phyloP scores from a whole-genome alignment of 35 echinoderm and acorn worm genomes.

The Nesometra sesokonis region DNA sequence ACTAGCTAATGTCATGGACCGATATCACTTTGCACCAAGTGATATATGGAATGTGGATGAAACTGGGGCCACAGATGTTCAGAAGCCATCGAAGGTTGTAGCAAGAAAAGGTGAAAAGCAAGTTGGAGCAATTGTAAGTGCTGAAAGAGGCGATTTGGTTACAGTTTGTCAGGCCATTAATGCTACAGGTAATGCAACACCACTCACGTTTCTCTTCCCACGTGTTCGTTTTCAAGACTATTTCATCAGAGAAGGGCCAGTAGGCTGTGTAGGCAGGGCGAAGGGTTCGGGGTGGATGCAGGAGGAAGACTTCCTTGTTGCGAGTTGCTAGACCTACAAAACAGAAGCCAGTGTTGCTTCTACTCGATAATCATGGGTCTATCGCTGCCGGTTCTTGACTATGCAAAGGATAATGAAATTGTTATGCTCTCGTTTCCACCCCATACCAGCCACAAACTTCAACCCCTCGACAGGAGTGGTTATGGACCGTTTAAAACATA shows the following conservation, averaged over 20 bases:
- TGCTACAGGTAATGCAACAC: background rate
- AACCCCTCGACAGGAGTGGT: constrained; percentile 27
- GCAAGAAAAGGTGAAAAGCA: background rate
- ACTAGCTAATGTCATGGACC: constrained; percentile 4
- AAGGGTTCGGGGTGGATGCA: background rate
- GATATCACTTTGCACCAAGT: background rate
- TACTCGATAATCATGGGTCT: no score
- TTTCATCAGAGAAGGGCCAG: background rate
- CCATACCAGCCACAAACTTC: constrained; percentile 19
- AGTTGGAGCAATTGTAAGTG: background rate
- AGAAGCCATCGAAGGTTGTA: background rate
- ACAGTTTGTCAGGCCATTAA: background rate
- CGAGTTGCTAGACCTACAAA: background rate
- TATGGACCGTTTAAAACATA: constrained; percentile 42
- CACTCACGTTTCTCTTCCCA: background rate
- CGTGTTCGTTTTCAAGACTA: no score
- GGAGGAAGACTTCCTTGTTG: background rate
- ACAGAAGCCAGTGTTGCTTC: background rate
- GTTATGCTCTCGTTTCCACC: constrained; percentile 21
- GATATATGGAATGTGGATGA: constrained; percentile 35
- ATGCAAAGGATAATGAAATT: constrained; percentile 28
- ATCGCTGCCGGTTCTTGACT: no score
- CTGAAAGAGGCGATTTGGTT: background rate
- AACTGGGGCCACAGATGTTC: constrained; percentile 25
- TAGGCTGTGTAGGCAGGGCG: background rate